Evolutionary conservation across 2,888 invertebrate species (phyloP).

Genomic region (Branchipolynoe longqiensis): DNA sequence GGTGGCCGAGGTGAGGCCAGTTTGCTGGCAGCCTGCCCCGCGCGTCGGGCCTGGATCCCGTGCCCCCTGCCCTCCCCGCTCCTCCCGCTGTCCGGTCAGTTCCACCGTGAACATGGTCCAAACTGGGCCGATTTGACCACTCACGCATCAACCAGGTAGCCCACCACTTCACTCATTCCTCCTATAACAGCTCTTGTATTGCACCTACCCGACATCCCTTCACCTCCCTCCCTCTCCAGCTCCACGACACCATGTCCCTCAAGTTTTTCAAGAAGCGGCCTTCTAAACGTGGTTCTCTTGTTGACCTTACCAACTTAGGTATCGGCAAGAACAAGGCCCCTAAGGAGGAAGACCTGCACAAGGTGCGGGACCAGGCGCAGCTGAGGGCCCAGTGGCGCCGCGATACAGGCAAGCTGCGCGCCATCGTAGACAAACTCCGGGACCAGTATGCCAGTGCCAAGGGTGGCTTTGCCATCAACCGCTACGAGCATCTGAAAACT

Average conservation of each 20-base stretch:
- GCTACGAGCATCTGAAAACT: slow-evolving; percentile 66
- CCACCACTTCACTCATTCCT: no score
- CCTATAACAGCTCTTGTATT: no score
- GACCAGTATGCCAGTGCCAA: slow-evolving; percentile 59
- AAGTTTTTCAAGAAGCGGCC: slow-evolving; percentile 44
- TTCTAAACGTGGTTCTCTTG: slow-evolving; percentile 41
- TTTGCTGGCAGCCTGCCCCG: not conserved
- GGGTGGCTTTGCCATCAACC: slow-evolving; percentile 64
- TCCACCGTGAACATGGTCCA: no score
- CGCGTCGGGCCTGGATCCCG: slow-evolving; percentile 7
- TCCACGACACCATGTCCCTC: slow-evolving; percentile 33
- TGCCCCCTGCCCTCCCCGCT: not conserved
- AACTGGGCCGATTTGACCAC: no score
- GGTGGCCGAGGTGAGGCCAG: not conserved
- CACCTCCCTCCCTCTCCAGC: no score
- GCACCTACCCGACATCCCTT: no score
- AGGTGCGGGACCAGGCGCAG: slow-evolving; percentile 57
- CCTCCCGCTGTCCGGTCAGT: no score
- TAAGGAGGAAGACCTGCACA: slow-evolving; percentile 58
- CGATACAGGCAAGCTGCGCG: slow-evolving; percentile 42
- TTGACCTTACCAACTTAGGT: slow-evolving; percentile 34
- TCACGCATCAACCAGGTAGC: no score
- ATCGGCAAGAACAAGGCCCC: slow-evolving; percentile 60
- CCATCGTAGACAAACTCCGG: slow-evolving; percentile 56
- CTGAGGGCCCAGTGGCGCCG: slow-evolving; percentile 56